phyloP scores from a whole-genome alignment of 2,888 invertebrate genomes.

The Lymantria dispar region DNA sequence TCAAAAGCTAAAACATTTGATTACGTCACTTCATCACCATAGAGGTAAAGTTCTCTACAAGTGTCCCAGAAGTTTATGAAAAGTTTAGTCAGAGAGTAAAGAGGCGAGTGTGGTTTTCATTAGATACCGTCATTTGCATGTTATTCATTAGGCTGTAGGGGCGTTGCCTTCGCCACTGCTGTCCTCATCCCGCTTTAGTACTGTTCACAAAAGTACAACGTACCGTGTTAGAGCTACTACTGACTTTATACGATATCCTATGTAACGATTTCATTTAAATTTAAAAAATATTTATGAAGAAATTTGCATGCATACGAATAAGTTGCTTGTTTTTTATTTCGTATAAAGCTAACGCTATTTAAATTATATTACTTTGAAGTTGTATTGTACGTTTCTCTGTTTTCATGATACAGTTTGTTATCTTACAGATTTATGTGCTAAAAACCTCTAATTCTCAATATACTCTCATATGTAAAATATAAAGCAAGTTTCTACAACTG shows the following conservation, averaged over 20 bases:
- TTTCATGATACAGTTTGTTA: too few relatives aligned
- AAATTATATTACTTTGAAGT: neutral
- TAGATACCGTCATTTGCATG: constrained; percentile 71
- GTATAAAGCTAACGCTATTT: neutral
- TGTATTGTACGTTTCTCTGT: neutral
- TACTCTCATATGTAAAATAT: too few relatives aligned
- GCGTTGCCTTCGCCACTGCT: constrained; percentile 31
- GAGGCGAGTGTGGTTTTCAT: constrained; percentile 63
- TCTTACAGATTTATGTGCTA: too few relatives aligned
- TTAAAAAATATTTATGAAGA: neutral
- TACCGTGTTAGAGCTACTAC: constrained; percentile 19
- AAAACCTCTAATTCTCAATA: too few relatives aligned
- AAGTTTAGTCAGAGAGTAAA: constrained; percentile 43
- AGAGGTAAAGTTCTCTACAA: neutral
- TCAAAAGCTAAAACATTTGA: neutral
- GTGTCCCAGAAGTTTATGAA: constrained; percentile 28
- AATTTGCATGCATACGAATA: neutral
- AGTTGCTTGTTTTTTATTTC: neutral
- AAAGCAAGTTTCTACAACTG: too few relatives aligned
- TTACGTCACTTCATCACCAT: neutral
- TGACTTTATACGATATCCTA: constrained; percentile 5
- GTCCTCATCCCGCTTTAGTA: constrained; percentile 24
- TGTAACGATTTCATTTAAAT: neutral
- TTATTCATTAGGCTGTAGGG: constrained; percentile 66
- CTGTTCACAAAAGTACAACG: constrained; percentile 26